phyloP scores from a whole-genome alignment of 2,797 vertebrate species.

The Oryzias dopingdopingensis region DNA sequence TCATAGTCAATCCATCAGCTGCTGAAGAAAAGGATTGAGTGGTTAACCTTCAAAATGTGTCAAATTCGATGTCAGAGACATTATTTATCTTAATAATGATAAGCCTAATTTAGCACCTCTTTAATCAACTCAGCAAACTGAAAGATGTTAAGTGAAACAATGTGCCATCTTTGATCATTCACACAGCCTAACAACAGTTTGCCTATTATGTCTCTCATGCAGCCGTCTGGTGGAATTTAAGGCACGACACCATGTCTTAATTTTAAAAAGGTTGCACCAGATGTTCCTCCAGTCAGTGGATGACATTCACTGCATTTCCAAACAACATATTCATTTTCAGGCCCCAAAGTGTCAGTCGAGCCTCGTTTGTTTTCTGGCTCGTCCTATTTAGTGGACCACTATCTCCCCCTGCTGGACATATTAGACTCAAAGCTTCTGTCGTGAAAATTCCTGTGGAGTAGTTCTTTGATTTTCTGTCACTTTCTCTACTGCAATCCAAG shows the following conservation, averaged over 20 bases:
- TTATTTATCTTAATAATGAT: constrained; percentile 65
- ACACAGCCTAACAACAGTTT: constrained; percentile 48
- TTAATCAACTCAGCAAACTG: constrained; percentile 29
- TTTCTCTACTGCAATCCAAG: constrained; percentile 15
- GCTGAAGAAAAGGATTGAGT: constrained; percentile 37
- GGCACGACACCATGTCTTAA: constrained; percentile 51
- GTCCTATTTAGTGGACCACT: constrained; percentile 60
- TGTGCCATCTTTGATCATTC: constrained; percentile 46
- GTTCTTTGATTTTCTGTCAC: constrained; percentile 8
- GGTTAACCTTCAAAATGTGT: constrained; percentile 66
- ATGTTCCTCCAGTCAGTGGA: constrained; percentile 45
- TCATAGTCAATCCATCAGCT: constrained; percentile 37
- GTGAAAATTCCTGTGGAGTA: constrained; percentile 14
- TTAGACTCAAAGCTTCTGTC: not conserved
- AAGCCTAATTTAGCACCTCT: constrained; percentile 55
- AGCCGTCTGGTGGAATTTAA: constrained; percentile 38
- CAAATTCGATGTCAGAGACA: constrained; percentile 40
- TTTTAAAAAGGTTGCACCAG: constrained; percentile 61
- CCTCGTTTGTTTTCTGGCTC: constrained; percentile 16
- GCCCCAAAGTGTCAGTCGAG: constrained; percentile 36
- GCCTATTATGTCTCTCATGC: constrained; percentile 26
- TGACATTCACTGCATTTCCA: constrained; percentile 52
- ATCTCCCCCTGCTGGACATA: constrained; percentile 75
- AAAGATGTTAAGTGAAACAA: constrained; percentile 31
- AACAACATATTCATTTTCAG: constrained; percentile 64